These are phyloP conservation scores for Monopterus albus DNA, from an alignment of 2,113 vertebrate genomes.

Conservation along the genomic window DNA sequence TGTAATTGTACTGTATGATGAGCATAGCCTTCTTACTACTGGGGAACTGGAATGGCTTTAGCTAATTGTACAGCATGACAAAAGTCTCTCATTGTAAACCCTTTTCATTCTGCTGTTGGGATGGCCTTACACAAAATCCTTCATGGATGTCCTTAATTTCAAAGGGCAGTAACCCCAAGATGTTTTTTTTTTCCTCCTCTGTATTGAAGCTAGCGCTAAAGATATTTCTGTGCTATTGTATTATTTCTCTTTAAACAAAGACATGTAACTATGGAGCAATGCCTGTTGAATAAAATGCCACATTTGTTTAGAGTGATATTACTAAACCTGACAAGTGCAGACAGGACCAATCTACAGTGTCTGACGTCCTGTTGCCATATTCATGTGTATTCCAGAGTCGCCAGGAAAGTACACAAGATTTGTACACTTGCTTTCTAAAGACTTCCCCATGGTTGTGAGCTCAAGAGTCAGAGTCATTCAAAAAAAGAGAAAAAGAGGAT, in stretches of 20 bases:
- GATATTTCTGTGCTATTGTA: constrained; percentile 12
- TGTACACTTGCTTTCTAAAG: constrained; percentile 33
- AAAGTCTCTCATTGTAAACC: constrained; percentile 31
- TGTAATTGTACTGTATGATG: constrained; percentile 6
- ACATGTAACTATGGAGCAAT: constrained; percentile 42
- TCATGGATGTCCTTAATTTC: constrained; percentile 42
- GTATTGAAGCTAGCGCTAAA: constrained; percentile 20
- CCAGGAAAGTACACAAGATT: constrained; percentile 33
- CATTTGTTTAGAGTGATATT: constrained; percentile 47
- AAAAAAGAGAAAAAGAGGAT: constrained; percentile 57
- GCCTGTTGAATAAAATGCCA: constrained; percentile 56
- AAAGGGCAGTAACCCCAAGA: constrained; percentile 31
- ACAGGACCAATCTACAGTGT: constrained; percentile 36
- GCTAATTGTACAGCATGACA: constrained; percentile 42
- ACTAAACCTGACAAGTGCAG: constrained; percentile 46
- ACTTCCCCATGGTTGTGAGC: constrained; percentile 46
- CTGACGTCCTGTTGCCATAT: constrained; percentile 52
- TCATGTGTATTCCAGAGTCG: constrained; percentile 29
- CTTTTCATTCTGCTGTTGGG: constrained; percentile 40
- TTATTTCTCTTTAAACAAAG: constrained; percentile 16
- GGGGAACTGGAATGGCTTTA: constrained; percentile 30
- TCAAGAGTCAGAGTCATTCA: constrained; percentile 49
- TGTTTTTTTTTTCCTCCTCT: background rate
- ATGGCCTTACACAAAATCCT: constrained; percentile 34
- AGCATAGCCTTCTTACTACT: constrained; percentile 9